Percentiles rank a stretch among this genome's conserved stretches.
phyloP scores from a whole-genome alignment of 2,888 invertebrate genomes.

The Andrena praecox region DNA sequence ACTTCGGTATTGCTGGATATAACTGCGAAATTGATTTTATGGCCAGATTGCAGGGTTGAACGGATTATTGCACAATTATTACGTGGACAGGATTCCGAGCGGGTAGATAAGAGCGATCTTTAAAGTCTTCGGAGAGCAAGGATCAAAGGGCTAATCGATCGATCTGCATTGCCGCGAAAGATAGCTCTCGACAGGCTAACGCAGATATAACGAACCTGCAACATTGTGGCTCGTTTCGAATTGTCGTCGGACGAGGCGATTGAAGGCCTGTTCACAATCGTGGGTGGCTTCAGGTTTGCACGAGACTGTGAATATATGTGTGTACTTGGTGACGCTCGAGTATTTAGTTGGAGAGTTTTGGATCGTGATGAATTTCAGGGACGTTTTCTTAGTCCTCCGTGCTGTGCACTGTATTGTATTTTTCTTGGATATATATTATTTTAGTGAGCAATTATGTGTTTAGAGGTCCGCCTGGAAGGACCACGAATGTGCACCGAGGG shows the following conservation, averaged over 20 bases:
- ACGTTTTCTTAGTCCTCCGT: too few relatives aligned
- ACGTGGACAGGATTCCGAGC: neutral
- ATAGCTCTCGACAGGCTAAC: slow-evolving; percentile 22
- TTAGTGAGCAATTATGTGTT: too few relatives aligned
- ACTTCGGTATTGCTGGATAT: too few relatives aligned
- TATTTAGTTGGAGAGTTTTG: too few relatives aligned
- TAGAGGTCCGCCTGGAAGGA: too few relatives aligned
- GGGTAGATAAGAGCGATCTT: neutral
- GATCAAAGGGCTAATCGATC: slow-evolving; percentile 52
- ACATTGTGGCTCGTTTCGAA: slow-evolving; percentile 59
- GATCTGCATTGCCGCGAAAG: slow-evolving; percentile 36
- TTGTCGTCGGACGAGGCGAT: slow-evolving; percentile 12
- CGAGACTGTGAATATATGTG: too few relatives aligned
- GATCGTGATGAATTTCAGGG: too few relatives aligned
- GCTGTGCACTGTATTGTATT: too few relatives aligned
- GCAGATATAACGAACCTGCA: slow-evolving; percentile 49
- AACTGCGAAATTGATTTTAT: too few relatives aligned
- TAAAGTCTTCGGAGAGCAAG: neutral
- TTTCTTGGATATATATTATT: too few relatives aligned
- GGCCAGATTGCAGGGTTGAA: neutral
- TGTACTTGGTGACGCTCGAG: too few relatives aligned
- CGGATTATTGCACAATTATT: neutral
- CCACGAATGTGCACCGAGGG: neutral
- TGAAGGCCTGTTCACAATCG: slow-evolving; percentile 47
- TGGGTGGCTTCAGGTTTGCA: too few relatives aligned